Evolutionary conservation across 23 tunicate genomes (phyloP).

Genomic region (Trididemnum clinides): DNA sequence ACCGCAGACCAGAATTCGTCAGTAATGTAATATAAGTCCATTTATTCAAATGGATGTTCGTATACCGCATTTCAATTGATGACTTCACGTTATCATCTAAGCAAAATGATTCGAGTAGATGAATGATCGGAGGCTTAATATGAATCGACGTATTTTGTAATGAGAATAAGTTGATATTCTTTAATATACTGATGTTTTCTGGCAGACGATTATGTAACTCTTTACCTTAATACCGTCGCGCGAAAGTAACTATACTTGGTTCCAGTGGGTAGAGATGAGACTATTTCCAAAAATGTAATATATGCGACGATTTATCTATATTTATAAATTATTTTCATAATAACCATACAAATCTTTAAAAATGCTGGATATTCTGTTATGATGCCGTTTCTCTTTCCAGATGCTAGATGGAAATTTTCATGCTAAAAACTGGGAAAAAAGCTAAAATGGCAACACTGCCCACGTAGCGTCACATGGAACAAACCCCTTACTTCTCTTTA

Average conservation of each 20-base stretch:
- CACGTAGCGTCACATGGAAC: too few species aligned
- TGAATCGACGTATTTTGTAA: too few species aligned
- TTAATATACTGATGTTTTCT: too few species aligned
- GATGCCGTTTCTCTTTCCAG: neutral
- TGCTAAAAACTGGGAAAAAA: neutral
- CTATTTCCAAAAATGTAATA: too few species aligned
- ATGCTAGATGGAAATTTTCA: neutral
- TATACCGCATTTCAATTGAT: neutral
- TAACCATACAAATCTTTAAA: neutral
- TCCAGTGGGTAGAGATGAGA: neutral
- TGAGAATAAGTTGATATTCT: too few species aligned
- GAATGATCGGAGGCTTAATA: neutral
- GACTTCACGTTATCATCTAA: neutral
- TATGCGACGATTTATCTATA: too few species aligned
- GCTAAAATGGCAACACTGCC: neutral
- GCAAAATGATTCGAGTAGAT: too few species aligned
- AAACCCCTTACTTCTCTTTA: too few species aligned
- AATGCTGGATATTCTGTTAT: too few species aligned
- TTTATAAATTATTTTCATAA: too few species aligned
- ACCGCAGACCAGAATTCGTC: neutral
- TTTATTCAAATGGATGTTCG: neutral
- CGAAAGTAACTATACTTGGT: neutral
- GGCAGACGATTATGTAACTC: too few species aligned
- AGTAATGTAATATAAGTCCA: neutral
- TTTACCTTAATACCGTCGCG: neutral